A percentile compares a stretch with the other conserved stretches of the same genome.
Conservation (phyloP, 2,113 vertebrate species). For the Rhombomys opimus region DNA sequence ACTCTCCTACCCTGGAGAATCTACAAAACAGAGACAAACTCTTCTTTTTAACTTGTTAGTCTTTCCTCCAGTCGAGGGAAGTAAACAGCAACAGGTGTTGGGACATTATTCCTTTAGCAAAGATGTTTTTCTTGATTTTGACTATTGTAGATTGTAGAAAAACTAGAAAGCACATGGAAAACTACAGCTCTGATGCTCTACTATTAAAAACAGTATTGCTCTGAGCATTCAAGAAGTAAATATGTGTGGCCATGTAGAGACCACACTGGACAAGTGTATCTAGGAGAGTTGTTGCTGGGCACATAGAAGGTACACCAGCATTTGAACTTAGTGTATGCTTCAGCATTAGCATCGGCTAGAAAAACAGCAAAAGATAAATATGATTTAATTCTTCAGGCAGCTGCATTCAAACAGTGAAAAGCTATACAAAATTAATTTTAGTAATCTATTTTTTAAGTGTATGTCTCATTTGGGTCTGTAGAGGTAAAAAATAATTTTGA, state of each 20-base stretch:
- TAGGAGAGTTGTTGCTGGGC: not conserved
- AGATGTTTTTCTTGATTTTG: not conserved
- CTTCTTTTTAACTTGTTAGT: not conserved
- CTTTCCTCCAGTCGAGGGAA: not conserved
- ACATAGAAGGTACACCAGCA: not conserved
- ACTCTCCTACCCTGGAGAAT: not conserved
- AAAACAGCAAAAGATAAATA: not conserved
- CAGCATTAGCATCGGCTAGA: not conserved
- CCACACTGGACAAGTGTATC: not conserved
- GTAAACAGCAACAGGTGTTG: not conserved
- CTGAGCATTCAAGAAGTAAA: not conserved
- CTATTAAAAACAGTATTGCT: not conserved
- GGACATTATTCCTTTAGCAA: not conserved
- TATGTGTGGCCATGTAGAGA: not conserved
- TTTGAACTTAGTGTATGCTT: not conserved
- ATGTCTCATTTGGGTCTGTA: slow-evolving; percentile 20
- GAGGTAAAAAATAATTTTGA: not conserved
- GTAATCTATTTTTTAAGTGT: not conserved
- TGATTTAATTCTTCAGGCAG: not conserved
- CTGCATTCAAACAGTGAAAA: slow-evolving; percentile 12
- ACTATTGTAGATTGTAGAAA: not conserved
- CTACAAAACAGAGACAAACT: not conserved
- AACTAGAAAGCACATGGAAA: not conserved
- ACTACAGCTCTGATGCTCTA: not conserved
- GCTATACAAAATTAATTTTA: not conserved